Conservation (phyloP, 2,113 vertebrate genomes). For the Eptesicus fuscus region DNA sequence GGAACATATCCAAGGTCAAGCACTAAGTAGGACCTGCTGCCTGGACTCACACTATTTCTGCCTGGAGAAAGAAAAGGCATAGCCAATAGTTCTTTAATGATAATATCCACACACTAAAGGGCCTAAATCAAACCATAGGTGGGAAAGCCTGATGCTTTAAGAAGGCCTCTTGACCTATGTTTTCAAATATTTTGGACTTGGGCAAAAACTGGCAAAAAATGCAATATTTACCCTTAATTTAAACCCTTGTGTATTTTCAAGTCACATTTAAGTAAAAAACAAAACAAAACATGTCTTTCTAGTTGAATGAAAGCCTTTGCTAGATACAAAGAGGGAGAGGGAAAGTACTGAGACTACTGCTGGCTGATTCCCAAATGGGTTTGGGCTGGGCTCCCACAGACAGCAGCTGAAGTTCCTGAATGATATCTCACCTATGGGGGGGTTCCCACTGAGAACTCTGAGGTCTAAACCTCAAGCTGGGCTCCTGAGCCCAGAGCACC, state of each 20-base stretch:
- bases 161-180: constrained; percentile 17
- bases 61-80: background rate
- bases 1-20: background rate
- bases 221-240: constrained; percentile 43
- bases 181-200: constrained; percentile 46
- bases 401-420: too few species aligned
- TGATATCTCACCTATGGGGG: too few species aligned
- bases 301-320: background rate
- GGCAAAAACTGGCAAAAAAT: constrained; percentile 40
- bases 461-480: too few species aligned
- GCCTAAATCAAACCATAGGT: background rate
- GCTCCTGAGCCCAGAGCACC: too few species aligned
- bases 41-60: background rate
- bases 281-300: constrained; percentile 41
- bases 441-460: too few species aligned
- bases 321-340: background rate
- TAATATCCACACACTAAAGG: background rate
- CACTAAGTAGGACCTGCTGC: background rate
- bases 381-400: background rate
- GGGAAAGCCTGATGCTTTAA: background rate
- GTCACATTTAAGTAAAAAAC: constrained; percentile 27
- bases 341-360: background rate
- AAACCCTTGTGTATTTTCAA: constrained; percentile 51
- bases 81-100: background rate
- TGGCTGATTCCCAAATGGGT: background rate